Evolutionary conservation across 2,888 invertebrate species (phyloP).

Genomic region (Thalpophila matura): DNA sequence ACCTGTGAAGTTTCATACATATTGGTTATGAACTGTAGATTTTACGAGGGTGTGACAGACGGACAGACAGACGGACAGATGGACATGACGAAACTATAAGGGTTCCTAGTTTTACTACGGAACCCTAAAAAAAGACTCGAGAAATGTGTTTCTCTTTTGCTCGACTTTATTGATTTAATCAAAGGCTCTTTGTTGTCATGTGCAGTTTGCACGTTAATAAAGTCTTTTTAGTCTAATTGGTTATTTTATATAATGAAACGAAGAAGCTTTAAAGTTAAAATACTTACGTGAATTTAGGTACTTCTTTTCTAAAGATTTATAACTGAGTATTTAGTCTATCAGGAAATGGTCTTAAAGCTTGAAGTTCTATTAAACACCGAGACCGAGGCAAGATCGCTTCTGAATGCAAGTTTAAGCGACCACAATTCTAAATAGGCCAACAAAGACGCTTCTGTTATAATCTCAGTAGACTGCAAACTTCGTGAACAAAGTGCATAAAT

Average conservation of each 20-base stretch:
- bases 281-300: background rate
- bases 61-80: too few relatives aligned
- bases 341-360: slow-evolving; percentile 9
- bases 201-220: background rate
- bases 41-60: too few relatives aligned
- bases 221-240: background rate
- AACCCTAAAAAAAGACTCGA: too few relatives aligned
- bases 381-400: slow-evolving; percentile 12
- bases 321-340: slow-evolving; percentile 4
- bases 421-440: slow-evolving; percentile 9
- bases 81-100: too few relatives aligned
- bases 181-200: background rate
- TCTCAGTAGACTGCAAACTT: slow-evolving; percentile 35
- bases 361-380: background rate
- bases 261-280: background rate
- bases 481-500: slow-evolving; percentile 52
- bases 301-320: background rate
- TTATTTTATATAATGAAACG: background rate
- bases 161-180: background rate
- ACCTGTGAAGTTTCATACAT: too few relatives aligned
- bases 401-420: slow-evolving; percentile 25
- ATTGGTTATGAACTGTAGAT: too few relatives aligned
- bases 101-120: too few relatives aligned
- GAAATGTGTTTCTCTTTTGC: background rate
- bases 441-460: slow-evolving; percentile 16